Evolutionary conservation across 2,797 vertebrate genomes (phyloP), one percentile per base, ranked within the genome.

Genomic region (Balearica regulorum): DNA sequence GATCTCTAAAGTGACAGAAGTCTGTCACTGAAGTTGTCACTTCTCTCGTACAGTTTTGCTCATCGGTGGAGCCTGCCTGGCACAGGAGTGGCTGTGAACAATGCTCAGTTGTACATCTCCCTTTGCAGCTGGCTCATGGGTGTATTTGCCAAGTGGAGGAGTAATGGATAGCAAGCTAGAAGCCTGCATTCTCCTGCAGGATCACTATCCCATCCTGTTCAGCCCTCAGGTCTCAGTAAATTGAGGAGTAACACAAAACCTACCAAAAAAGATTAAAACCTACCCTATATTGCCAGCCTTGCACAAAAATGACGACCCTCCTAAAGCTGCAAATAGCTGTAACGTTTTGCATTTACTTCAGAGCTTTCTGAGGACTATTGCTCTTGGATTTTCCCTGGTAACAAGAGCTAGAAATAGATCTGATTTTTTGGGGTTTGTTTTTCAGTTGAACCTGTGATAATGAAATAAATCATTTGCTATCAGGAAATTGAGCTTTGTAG

Each of bases 51-150:
- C 0, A 0, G 16, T 83, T 70, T 61, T 84, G 41, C 6, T 83
- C 24, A 20, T 60, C 0, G 0, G 9, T 44, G 37, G 28, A 90
- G 9, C 22, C 25, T 64, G 25, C 61, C 46, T 77, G 16, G 6
- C n/a, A 21, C 11, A 51, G 33, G 49, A 88, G 29, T 20, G 37
- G 3, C 43, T 77, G 54, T 81, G 76, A 83, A 39, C 29, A 61
- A 6, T 1, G 5, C 21, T 22, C 13, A 41, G 29, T 14, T 53
- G 18, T 46, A 13, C 12, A 53, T 4, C 5, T 54, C 37, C 14
- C 14, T 72, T 60, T 84, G 37, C 25, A 68, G 14, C 16, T 41
- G 33, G 13, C 15, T 69, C 6, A 13, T 6, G 11, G 11, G 7
- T 61, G 31, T 69, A 8, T 54, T 78, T 82, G 54, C 58, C 20